Evolutionary conservation across 2,113 vertebrate species (phyloP).

Genomic region (Choloepus hoffmanni): DNA sequence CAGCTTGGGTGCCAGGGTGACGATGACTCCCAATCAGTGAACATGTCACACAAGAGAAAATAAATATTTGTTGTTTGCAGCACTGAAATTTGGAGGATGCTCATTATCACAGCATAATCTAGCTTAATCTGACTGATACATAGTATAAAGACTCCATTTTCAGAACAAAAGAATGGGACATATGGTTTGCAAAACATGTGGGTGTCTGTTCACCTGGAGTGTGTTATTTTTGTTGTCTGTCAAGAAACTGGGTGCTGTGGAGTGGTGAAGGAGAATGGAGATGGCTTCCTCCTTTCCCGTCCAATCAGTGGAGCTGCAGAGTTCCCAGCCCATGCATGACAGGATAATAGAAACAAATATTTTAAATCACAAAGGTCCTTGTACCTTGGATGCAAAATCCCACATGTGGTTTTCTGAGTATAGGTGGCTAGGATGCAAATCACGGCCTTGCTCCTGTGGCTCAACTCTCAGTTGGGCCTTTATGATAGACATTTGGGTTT

Average conservation of each 20-base stretch:
- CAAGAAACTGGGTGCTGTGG: not conserved
- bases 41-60: not conserved
- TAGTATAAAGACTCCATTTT: not conserved
- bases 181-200: not conserved
- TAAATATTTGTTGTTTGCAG: not conserved
- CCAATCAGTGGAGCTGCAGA: not conserved
- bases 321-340: not conserved
- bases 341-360: not conserved
- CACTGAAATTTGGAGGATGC: not conserved
- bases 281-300: not conserved
- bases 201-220: not conserved
- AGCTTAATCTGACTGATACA: not conserved
- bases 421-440: not conserved
- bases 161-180: not conserved
- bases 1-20: not conserved
- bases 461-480: not conserved
- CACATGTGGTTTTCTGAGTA: not conserved
- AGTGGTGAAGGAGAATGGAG: not conserved
- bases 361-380: not conserved
- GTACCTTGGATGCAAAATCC: not conserved
- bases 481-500: not conserved
- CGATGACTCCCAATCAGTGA: not conserved
- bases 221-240: not conserved
- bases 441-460: not conserved
- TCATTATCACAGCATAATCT: not conserved